Conservation (phyloP, 92 coral and sea anemone genomes). For the Pocillopora grandis region DNA sequence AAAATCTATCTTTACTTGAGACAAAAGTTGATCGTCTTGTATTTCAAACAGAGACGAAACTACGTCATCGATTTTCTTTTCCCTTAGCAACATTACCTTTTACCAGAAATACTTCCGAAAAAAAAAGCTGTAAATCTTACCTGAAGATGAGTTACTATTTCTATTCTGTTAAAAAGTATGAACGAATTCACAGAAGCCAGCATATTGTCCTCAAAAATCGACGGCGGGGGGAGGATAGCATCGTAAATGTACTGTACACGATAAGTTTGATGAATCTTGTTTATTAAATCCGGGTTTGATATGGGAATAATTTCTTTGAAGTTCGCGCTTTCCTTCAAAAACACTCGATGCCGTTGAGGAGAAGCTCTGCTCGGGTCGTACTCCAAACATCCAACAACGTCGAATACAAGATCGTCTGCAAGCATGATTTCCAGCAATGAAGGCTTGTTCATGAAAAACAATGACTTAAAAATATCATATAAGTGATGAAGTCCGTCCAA, state of each 20-base stretch:
- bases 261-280: constrained; percentile 95
- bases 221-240: constrained; percentile 93
- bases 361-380: constrained; percentile 82
- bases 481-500: constrained; percentile 91
- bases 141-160: constrained; percentile 85
- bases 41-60: constrained; percentile 31
- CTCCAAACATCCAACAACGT: constrained; percentile 95
- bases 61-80: constrained; percentile 3
- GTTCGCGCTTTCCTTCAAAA: constrained; percentile 89
- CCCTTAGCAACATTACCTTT: constrained; percentile 22
- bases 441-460: constrained; percentile 94
- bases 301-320: constrained; percentile 95
- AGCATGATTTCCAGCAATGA: constrained; percentile 91
- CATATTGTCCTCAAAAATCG: constrained; percentile 95
- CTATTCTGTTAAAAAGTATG: constrained; percentile 98
- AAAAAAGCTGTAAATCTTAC: too few relatives aligned
- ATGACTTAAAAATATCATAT: constrained; percentile 93
- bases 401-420: constrained; percentile 83
- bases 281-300: constrained; percentile 85
- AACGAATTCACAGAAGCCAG: constrained; percentile 88
- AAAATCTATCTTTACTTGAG: background rate
- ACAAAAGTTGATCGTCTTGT: constrained; percentile 11
- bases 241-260: constrained; percentile 96
- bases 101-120: background rate
- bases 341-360: constrained; percentile 83